phyloP scores from a whole-genome alignment of 2,113 vertebrate genomes.

The Cathartes aura region DNA sequence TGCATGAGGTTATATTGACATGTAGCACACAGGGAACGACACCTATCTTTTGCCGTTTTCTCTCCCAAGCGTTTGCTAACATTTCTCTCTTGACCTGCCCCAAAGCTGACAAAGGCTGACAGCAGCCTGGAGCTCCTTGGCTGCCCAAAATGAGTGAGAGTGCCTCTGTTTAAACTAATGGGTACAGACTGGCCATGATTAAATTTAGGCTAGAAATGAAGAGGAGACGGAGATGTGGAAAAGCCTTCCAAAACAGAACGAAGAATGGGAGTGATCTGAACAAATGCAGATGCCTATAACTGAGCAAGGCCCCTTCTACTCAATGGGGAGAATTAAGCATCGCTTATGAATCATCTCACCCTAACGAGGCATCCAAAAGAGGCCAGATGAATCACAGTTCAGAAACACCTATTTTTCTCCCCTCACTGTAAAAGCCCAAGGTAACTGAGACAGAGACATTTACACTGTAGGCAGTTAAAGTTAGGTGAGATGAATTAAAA shows the following conservation, averaged over 20 bases:
- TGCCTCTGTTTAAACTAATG: not conserved
- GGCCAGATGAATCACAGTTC: constrained; percentile 42
- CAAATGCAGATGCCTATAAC: constrained; percentile 16
- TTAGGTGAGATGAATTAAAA: not conserved
- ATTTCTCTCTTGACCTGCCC: not conserved
- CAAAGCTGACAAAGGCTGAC: not conserved
- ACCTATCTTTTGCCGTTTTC: not conserved
- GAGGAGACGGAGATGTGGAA: not conserved
- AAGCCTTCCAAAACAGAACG: not conserved
- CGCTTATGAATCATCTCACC: not conserved
- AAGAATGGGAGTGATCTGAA: not conserved
- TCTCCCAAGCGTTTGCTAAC: not conserved
- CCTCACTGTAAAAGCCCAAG: not conserved
- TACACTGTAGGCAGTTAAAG: not conserved
- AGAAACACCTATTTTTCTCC: constrained; percentile 39
- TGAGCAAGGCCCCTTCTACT: not conserved
- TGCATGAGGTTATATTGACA: not conserved
- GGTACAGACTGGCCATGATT: not conserved
- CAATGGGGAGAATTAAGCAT: constrained; percentile 2
- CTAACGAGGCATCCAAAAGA: constrained; percentile 37
- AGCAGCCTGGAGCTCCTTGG: not conserved
- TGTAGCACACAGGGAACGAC: not conserved
- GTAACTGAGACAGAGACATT: not conserved
- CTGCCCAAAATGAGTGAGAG: not conserved
- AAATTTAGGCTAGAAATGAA: not conserved